Evolutionary conservation across 2,888 invertebrate genomes (phyloP), one percentile per base, ranked within the genome.

Genomic region (Agrochola macilenta): DNA sequence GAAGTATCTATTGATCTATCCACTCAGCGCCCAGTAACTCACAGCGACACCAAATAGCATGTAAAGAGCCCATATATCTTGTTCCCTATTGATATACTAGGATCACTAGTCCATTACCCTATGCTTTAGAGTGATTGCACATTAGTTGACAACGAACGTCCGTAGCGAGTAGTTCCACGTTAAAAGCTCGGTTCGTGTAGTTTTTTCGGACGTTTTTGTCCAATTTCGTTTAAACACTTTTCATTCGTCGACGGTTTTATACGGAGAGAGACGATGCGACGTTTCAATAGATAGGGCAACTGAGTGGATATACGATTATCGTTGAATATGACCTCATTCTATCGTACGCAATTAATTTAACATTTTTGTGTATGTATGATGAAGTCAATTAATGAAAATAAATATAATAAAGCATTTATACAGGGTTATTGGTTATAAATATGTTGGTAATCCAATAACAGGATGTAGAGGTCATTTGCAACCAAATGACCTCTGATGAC

Each of bases 41-140:
- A 80, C 43, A 73, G 68, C 54, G 86, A 76, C 76, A 82, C 79
- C 80, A 82, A 86, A 81, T 90, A 86, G 81, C 87, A 89, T 85
- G 85, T 88, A 86, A 89, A 86, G 89, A 81, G 88, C 81, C 74
- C 86, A 87, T 90, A 90, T 85, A 91, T 91, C 90, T 91, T 89
- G 81, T 85, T 80, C 79, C 63, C 80, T 85, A 87, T 91, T 87
- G 87, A 88, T 86, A 83, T 85, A 85, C 73, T 78, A 82, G 79
- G 70, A 87, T 86, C 83, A 76, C 72, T 60, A 81, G 83, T 82
- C 76, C 79, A 84, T 85, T 87, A 85, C 69, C 78, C 77, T 83
- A 74, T 82, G 74, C 73, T 77, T 68, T 65, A 74, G 70, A 70
- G 54, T 78, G 76, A 77, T 75, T 77, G 78, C 75, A 74, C 79